Base-by-base conservation (phyloP, 1,140 invertebrate species). In the Tetramorium parvispinum region DNA sequence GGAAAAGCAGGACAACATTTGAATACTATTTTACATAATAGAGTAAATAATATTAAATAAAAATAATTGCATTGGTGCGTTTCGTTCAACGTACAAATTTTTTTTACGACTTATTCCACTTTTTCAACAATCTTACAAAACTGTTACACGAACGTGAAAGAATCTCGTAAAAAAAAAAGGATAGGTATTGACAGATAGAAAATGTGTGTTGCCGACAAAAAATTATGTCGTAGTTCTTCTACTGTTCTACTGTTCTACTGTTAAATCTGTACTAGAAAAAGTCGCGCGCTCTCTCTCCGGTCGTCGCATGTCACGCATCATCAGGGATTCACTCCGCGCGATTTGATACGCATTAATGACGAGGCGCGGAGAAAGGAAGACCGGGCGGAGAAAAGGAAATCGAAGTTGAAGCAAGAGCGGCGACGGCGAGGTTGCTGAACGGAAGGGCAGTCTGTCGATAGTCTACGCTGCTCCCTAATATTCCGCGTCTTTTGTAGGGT, bases 381-480 rank as follows among this genome's bases (percentile, higher is more conserved):
- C 11, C 27, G 46, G 75, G 66, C 32, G 13, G 27, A 61, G 73
- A 43, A 77, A 55, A 78, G 27, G 49, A 61, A 85, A 75, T 71
- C 57, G 71, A 76, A 76, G 40, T 68, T 16, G 46, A 73, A 55
- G 81, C 68, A 11, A 24, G 46, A 46, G 43, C 40, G 66, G 4
- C 11, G 21, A 55, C 63, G 73, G 27, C 57, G 63, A 61, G 32
- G 71, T 79, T 61, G 21, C 73, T 76, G 78, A 75, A 68, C 78
- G 66, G 75, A 76, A 86, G 83, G 53, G 76, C 78, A 86, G 71
- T 87, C 49, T 83, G 59, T 85, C 76, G 87, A 88, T 73, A 83
- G 87, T 89, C 88, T 86, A 89, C 88, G 61, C 83, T 73, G 85
- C 87, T 86, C 87, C 87, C 79, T 59, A 83, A 83, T 83, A 83